Conservation (phyloP, 1,140 invertebrate genomes). For the Drosophila eugracilis region DNA sequence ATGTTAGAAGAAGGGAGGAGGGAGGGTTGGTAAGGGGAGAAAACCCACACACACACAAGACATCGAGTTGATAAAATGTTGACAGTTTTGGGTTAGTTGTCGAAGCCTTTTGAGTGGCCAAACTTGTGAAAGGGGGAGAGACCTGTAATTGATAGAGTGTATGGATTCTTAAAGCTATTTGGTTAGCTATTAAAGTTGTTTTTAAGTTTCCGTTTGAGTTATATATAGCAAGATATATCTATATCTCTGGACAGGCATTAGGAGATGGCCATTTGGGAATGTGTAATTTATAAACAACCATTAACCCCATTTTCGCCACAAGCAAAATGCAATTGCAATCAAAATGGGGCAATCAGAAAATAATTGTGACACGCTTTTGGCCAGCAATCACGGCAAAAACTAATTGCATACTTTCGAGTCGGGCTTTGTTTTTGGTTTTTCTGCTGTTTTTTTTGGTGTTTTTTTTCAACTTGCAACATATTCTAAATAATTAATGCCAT, state of each 20-base stretch:
- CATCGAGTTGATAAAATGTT: conserved; percentile 73
- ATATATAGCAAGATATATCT: too few relatives aligned
- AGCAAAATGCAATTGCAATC: conserved; percentile 9
- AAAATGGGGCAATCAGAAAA: conserved; percentile 10
- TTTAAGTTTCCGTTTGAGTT: neutral
- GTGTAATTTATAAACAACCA: neutral
- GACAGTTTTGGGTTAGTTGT: conserved; percentile 75
- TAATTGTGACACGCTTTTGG: conserved; percentile 26
- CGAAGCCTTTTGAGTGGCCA: conserved; percentile 35
- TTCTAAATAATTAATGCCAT: conserved; percentile 75
- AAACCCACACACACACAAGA: conserved; percentile 46
- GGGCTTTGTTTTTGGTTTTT: too few relatives aligned
- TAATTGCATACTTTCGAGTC: conserved; percentile 74
- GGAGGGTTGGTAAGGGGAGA: too few relatives aligned
- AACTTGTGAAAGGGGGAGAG: neutral
- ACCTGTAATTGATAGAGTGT: conserved; percentile 35
- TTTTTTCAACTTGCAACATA: conserved; percentile 28
- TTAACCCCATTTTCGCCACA: conserved; percentile 45
- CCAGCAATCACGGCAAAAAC: conserved; percentile 58
- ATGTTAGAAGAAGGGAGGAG: conserved; percentile 44
- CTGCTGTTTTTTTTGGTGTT: too few relatives aligned
- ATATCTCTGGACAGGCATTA: neutral
- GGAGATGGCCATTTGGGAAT: neutral
- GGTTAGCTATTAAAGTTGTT: conserved; percentile 6
- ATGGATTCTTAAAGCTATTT: conserved; percentile 22